Evolutionary conservation across 2,888 invertebrate species (phyloP).

Genomic region (Chalcosyrphus nemorum): DNA sequence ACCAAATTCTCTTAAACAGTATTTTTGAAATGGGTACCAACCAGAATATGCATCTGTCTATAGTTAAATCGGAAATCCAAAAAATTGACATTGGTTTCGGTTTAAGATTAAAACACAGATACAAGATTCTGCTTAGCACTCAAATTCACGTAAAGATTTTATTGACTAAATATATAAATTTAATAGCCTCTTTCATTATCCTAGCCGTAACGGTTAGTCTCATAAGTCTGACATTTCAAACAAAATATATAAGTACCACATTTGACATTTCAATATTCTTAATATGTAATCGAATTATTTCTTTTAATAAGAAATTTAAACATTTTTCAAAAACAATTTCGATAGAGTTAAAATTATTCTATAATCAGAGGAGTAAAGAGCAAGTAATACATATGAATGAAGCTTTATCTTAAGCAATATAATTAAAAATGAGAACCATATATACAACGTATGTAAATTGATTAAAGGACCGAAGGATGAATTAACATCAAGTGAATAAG

Average conservation of each 20-base stretch:
- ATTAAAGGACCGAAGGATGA: background rate
- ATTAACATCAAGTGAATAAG: background rate
- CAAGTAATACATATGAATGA: background rate
- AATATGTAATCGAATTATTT: background rate
- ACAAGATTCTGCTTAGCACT: no score
- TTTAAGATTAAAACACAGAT: no score
- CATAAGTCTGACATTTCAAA: background rate
- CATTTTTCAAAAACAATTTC: background rate
- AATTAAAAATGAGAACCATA: background rate
- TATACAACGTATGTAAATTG: background rate
- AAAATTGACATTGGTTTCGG: no score
- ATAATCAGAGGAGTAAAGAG: background rate
- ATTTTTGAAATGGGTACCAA: no score
- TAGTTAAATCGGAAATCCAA: no score
- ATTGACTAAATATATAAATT: background rate
- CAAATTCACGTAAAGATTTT: background rate
- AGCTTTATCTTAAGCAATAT: background rate
- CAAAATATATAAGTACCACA: background rate
- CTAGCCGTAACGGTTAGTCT: background rate
- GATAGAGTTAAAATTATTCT: background rate
- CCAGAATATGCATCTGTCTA: no score
- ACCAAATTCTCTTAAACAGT: background rate
- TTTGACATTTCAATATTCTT: background rate
- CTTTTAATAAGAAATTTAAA: background rate
- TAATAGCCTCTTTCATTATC: background rate